Evolutionary conservation across 1,140 invertebrate genomes (phyloP).

Genomic region (Procambarus clarkii): DNA sequence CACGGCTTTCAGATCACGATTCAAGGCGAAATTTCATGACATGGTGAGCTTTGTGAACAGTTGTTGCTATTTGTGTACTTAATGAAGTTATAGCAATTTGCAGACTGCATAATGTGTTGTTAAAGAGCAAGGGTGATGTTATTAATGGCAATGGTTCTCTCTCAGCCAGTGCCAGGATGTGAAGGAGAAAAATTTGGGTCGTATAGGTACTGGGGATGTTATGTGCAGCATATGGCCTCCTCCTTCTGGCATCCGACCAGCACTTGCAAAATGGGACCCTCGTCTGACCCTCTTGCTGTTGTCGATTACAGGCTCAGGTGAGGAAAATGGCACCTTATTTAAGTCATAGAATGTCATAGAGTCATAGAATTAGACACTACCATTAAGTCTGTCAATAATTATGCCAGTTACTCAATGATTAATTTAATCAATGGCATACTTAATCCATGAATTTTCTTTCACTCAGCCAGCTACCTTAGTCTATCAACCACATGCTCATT

Average conservation of each 20-base stretch:
- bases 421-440: too few relatives aligned
- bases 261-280: slow-evolving; percentile 77
- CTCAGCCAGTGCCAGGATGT: slow-evolving; percentile 39
- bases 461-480: too few relatives aligned
- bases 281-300: slow-evolving; percentile 74
- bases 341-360: too few relatives aligned
- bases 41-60: slow-evolving; percentile 6
- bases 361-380: too few relatives aligned
- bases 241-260: slow-evolving; percentile 72
- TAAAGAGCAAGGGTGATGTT: neutral
- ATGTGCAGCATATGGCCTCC: slow-evolving; percentile 43
- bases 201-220: slow-evolving; percentile 33
- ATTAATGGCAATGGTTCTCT: neutral
- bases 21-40: slow-evolving; percentile 46
- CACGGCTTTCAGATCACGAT: slow-evolving; percentile 21
- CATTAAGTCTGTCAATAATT: too few relatives aligned
- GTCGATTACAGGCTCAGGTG: slow-evolving; percentile 76
- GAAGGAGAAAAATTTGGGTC: slow-evolving; percentile 17
- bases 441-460: too few relatives aligned
- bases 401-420: too few relatives aligned
- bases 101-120: neutral
- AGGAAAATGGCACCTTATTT: neutral
- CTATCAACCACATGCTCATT: too few relatives aligned
- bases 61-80: neutral
- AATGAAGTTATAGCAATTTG: neutral